phyloP scores from a whole-genome alignment of 2,797 vertebrate species.

The Gobionotothen gibberifrons region DNA sequence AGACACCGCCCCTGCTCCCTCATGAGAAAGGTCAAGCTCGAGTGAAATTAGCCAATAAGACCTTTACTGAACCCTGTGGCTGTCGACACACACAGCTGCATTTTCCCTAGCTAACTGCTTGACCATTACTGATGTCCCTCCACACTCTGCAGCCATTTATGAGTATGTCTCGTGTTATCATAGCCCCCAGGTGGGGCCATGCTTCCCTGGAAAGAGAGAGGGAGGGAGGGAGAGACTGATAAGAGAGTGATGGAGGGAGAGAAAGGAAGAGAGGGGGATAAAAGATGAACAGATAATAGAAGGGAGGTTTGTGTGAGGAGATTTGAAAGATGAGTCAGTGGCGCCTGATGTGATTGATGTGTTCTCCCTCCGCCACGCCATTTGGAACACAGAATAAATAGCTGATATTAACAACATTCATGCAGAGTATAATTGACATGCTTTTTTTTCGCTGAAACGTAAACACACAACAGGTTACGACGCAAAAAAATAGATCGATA shows the following conservation, averaged over 20 bases:
- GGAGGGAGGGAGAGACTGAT: conserved; percentile 32
- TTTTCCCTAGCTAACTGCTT: conserved; percentile 53
- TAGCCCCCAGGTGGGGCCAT: conserved; percentile 60
- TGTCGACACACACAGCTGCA: conserved; percentile 53
- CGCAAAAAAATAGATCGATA: neutral
- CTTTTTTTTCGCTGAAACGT: conserved; percentile 24
- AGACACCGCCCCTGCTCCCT: conserved; percentile 48
- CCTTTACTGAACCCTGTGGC: conserved; percentile 55
- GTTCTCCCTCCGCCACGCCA: neutral
- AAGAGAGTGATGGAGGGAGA: conserved; percentile 30
- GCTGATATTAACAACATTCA: conserved; percentile 9
- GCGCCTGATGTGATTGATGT: conserved; percentile 3
- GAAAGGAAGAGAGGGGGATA: conserved; percentile 16
- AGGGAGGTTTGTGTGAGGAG: conserved; percentile 26
- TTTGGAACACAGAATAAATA: conserved; percentile 17
- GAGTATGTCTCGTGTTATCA: conserved; percentile 60
- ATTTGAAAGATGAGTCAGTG: conserved; percentile 29
- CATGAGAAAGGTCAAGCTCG: conserved; percentile 69
- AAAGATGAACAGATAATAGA: conserved; percentile 37
- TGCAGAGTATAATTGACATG: neutral
- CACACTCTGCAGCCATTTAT: conserved; percentile 60
- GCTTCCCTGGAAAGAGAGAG: conserved; percentile 45
- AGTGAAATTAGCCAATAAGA: conserved; percentile 69
- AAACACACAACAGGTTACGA: conserved; percentile 38
- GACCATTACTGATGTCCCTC: conserved; percentile 60